Base-by-base conservation (phyloP, 2,888 invertebrate species). In the Acleris laterana region DNA sequence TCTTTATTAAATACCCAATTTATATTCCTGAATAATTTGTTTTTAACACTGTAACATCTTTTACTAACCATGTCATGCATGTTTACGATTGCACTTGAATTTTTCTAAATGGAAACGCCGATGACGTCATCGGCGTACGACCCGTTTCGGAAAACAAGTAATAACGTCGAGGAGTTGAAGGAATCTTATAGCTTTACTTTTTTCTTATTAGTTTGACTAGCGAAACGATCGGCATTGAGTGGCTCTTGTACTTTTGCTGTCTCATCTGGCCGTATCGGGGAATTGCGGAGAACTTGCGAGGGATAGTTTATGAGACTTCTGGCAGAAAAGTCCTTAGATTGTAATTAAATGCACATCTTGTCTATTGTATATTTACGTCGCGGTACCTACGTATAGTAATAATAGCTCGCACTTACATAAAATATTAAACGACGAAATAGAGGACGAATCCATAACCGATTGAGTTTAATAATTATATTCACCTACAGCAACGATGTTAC, bases 181-280 rank as follows among this genome's bases (percentile, higher is more conserved):
- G n/a, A 25, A 22, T 22, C 11, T 22, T 50, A 38, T 49, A 50
- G 28, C 44, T 50, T 38, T 65, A 64, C 53, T 64, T 44, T 55
- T 63, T 25, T 65, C 49, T 56, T 61, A 64, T 60, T 50, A 42
- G 60, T 22, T 50, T 17, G 38, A 28, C 60, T 56, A 58, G 58
- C 46, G 55, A 44, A 38, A 44, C 46, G 50, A 48, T 55, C 44
- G 60, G 32, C 16, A 44, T 60, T 61, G 50, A 65, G 55, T 55
- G 60, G 50, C 44, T 50, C 60, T 60, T 42, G 42, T 53, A 60
- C 48, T 64, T 57, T 55, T 44, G 44, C 6, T 50, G 55, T 46
- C 65, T 65, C 60, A 60, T 60, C 65, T 60, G 65, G 65, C 65
- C 20, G 55, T 65, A 65, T 65, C 65, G 60, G 65, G 46, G 56